Percentiles rank a stretch among this genome's conserved stretches.
Conservation (phyloP, 2,113 vertebrate species). For the Strigops habroptila region DNA sequence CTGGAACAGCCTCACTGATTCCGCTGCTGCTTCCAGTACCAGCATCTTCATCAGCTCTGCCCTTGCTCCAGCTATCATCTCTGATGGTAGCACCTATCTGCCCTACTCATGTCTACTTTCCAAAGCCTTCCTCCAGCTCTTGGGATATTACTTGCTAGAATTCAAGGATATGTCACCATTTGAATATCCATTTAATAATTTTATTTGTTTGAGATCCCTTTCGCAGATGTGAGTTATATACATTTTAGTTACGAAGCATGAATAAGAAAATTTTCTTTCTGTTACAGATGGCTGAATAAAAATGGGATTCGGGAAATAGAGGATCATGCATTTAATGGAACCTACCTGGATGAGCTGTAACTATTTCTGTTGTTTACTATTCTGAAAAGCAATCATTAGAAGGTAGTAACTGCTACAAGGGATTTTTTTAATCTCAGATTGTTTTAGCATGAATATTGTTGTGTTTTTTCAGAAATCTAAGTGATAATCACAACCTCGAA, state of each 20-base stretch:
- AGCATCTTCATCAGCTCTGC: neutral
- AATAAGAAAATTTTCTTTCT: neutral
- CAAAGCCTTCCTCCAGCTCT: neutral
- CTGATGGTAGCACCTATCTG: neutral
- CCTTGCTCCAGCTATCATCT: neutral
- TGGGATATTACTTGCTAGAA: neutral
- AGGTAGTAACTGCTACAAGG: neutral
- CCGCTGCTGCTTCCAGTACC: neutral
- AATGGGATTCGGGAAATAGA: slow-evolving; percentile 91
- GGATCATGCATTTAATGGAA: slow-evolving; percentile 91
- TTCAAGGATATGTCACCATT: neutral
- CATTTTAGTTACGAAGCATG: neutral
- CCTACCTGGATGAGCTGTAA: slow-evolving; percentile 88
- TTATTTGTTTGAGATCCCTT: neutral
- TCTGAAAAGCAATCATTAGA: slow-evolving; percentile 24
- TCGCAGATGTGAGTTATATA: neutral
- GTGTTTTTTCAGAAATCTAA: slow-evolving; percentile 80
- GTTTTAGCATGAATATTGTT: neutral
- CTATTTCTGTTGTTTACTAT: slow-evolving; percentile 40
- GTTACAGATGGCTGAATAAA: slow-evolving; percentile 88
- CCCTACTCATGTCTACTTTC: neutral
- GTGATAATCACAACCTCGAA: slow-evolving; percentile 85
- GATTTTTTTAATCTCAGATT: neutral
- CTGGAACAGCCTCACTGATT: neutral
- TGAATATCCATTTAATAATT: neutral